phyloP scores from a whole-genome alignment of 2,113 vertebrate species.

The Hemicordylus capensis region DNA sequence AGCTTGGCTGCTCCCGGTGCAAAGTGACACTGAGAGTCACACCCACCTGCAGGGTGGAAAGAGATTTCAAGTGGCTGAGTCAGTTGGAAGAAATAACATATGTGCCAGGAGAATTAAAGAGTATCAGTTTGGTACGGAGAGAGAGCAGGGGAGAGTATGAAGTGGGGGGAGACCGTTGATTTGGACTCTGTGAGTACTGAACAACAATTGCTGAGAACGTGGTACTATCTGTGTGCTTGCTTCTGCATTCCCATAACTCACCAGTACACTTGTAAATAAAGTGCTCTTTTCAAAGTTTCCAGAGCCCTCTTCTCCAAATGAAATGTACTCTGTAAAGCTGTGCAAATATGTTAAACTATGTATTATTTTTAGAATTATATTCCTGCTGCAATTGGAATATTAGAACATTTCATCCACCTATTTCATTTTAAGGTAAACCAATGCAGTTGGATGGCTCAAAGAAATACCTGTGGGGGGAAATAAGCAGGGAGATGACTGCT shows the following conservation, averaged over 20 bases:
- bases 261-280: not conserved
- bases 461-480: conserved; percentile 31
- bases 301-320: not conserved
- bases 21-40: not conserved
- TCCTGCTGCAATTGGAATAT: not conserved
- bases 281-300: not conserved
- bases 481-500: conserved; percentile 26
- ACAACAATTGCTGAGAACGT: too few species aligned
- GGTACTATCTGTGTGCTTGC: too few species aligned
- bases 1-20: not conserved
- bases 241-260: not conserved
- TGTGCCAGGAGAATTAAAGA: too few species aligned
- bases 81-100: too few species aligned
- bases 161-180: too few species aligned
- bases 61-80: not conserved
- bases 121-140: too few species aligned
- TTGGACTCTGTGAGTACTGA: too few species aligned
- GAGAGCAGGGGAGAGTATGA: not conserved
- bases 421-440: conserved; percentile 12
- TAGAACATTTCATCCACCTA: not conserved
- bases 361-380: not conserved
- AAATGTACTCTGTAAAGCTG: not conserved
- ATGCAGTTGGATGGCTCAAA: conserved; percentile 30
- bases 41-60: not conserved
- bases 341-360: too few species aligned